A percentile compares a stretch with the other conserved stretches of the same genome.
These are phyloP conservation scores for Climacteris rufus DNA, from an alignment of 2,113 vertebrate genomes.

Conservation along the genomic window DNA sequence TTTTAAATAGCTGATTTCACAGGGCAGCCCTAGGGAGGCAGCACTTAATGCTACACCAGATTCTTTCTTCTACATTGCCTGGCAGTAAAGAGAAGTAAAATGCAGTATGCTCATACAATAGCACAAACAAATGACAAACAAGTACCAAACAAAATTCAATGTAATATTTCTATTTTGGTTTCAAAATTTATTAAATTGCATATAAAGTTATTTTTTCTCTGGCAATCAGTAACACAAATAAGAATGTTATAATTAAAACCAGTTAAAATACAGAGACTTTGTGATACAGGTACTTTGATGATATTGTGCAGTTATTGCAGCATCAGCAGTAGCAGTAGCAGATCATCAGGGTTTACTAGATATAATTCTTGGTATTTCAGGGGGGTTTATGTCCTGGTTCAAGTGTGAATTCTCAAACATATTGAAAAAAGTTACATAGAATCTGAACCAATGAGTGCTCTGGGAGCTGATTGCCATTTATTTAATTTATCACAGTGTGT, in stretches of 20 bases:
- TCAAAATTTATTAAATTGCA: neutral
- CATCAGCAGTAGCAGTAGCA: no score
- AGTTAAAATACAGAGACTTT: neutral
- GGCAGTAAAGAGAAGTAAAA: neutral
- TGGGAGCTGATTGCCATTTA: neutral
- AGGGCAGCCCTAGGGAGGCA: neutral
- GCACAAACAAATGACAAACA: neutral
- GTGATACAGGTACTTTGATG: neutral
- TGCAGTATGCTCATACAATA: neutral
- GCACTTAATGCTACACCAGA: neutral
- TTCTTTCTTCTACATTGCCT: neutral
- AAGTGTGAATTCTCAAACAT: neutral
- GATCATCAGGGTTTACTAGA: neutral
- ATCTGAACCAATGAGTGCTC: neutral
- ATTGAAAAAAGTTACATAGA: neutral
- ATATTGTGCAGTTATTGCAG: neutral
- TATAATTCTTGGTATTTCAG: neutral
- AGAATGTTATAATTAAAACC: neutral
- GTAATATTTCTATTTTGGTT: neutral
- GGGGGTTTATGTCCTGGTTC: neutral
- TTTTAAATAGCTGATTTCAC: neutral
- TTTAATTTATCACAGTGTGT: neutral
- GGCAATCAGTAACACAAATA: neutral
- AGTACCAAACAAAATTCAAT: neutral
- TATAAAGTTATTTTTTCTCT: neutral